phyloP scores from a whole-genome alignment of 2,888 invertebrate species.

The Calameuta idolon region DNA sequence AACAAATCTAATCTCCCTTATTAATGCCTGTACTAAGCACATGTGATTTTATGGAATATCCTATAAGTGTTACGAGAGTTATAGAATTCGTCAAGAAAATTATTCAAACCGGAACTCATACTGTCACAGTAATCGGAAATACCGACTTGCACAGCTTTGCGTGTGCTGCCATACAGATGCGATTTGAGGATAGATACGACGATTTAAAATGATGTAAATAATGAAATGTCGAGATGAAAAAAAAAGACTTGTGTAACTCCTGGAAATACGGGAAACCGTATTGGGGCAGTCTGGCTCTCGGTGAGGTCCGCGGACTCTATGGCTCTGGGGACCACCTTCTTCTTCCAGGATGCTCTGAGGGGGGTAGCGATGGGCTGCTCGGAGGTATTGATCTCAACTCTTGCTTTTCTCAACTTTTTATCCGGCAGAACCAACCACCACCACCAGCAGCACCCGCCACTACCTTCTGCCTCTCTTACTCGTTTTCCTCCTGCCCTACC shows the following conservation, averaged over 20 bases:
- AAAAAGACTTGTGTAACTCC: not conserved
- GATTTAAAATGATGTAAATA: not conserved
- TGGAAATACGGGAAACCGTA: not conserved
- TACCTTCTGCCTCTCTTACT: not conserved
- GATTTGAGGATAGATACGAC: not conserved
- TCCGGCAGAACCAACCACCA: slow-evolving; percentile 57
- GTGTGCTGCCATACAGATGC: not conserved
- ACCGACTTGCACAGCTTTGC: not conserved
- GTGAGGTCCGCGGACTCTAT: slow-evolving; percentile 4
- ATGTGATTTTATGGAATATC: slow-evolving; percentile 13
- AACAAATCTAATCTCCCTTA: not conserved
- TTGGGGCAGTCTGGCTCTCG: slow-evolving; percentile 5
- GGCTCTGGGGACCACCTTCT: slow-evolving; percentile 47
- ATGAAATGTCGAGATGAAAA: not conserved
- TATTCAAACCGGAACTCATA: not conserved
- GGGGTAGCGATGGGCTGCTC: slow-evolving; percentile 45
- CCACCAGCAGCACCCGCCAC: slow-evolving; percentile 44
- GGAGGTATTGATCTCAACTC: slow-evolving; percentile 67
- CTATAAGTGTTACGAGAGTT: slow-evolving; percentile 18
- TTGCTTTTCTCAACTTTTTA: slow-evolving; percentile 67
- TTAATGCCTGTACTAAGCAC: not conserved
- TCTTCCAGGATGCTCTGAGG: slow-evolving; percentile 41
- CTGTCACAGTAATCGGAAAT: too few relatives aligned
- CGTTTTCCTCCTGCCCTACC: not conserved
- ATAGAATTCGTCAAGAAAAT: slow-evolving; percentile 8